A percentile compares a stretch with the other conserved stretches of the same genome.
These are phyloP conservation scores for Acleris holmiana DNA, from an alignment of 2,888 invertebrate species.

Conservation along the genomic window DNA sequence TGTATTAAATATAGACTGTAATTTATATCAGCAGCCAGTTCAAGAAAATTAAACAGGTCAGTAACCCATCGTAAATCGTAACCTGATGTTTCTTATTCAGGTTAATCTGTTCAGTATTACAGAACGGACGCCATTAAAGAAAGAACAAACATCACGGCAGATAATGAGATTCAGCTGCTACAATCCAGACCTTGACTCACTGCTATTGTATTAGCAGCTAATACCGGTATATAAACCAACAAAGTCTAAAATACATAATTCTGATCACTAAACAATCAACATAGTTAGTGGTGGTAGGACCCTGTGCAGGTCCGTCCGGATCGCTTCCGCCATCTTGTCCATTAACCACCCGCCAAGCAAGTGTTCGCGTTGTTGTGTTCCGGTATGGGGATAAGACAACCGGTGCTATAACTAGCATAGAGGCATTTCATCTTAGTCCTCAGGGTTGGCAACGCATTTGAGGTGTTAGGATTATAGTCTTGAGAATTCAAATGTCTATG, in stretches of 20 bases:
- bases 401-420: too few relatives aligned
- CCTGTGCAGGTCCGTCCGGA: too few relatives aligned
- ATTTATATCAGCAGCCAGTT: neutral
- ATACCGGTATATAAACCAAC: neutral
- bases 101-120: constrained; percentile 18
- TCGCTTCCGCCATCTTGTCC: too few relatives aligned
- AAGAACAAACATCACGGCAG: constrained; percentile 13
- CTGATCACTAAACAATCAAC: too few relatives aligned
- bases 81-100: constrained; percentile 8
- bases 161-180: constrained; percentile 23
- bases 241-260: neutral
- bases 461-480: too few relatives aligned
- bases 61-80: neutral
- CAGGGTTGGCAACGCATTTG: too few relatives aligned
- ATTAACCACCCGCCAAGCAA: too few relatives aligned
- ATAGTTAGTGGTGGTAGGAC: too few relatives aligned
- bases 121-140: constrained; percentile 21
- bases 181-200: constrained; percentile 20
- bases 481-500: too few relatives aligned
- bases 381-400: too few relatives aligned
- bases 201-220: neutral
- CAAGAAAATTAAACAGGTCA: neutral
- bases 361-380: too few relatives aligned
- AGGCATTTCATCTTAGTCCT: too few relatives aligned
- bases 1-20: neutral